Evolutionary conservation across 2,797 vertebrate species (phyloP), one percentile per base, ranked within the genome.

Genomic region (Pseudotriccus pelzelni): DNA sequence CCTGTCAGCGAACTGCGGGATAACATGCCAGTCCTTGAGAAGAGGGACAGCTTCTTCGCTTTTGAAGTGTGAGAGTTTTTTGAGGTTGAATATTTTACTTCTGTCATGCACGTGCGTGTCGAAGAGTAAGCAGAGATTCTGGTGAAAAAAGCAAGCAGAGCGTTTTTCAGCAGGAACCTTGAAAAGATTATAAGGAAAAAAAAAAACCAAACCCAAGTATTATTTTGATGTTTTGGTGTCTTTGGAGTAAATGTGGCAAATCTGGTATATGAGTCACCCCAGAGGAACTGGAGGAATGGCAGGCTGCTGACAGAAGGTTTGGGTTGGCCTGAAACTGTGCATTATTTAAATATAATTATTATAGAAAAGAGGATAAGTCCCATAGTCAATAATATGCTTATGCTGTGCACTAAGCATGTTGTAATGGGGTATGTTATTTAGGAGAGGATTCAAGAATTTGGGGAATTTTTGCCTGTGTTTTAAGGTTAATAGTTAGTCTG

Each of bases 91-190:
- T 44, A 43, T 56, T 59, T 49, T 47, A 22, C 17, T 59, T 66
- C 10, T 34, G 22, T 50, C 3, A 1, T 39, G 58, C 19, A n/a
- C 6, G 0, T 1, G 11, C 4, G 2, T 49, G 34, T 74, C 34
- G 58, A 27, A 58, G 36, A 22, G 14, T 7, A 25, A 36, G 22
- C 4, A 7, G 14, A 19, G 28, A 28, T 56, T 56, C 41, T 36
- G 25, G 23, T 67, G 47, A n/a, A 72, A 24, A 28, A 77, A 67
- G 7, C 24, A 36, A 50, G 41, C 8, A 5, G 41, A n/a, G 9
- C 14, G 5, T 41, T 89, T 49, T 62, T 21, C 36, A 36, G 9
- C 37, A 37, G 39, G 25, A 73, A 27, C 37, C 23, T 34, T 7
- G 3, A 6, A 37, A 73, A 58, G 8, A 20, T 43, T 56, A 52